Percentiles rank a stretch among this genome's conserved stretches.
phyloP scores from a whole-genome alignment of 2,113 vertebrate species.

The Prionailurus viverrinus region DNA sequence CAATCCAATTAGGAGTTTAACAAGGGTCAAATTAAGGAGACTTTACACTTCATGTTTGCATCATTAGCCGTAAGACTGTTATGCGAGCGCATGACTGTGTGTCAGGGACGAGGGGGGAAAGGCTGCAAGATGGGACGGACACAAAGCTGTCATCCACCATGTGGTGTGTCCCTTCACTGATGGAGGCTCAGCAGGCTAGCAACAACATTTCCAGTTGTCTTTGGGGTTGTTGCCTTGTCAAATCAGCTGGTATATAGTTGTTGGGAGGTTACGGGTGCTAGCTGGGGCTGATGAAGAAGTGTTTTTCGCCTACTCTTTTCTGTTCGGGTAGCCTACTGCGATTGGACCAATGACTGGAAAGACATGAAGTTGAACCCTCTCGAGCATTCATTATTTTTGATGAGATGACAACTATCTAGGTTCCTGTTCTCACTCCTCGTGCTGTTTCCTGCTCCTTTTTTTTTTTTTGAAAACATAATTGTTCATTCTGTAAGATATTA shows the following conservation, averaged over 20 bases:
- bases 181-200: conserved; percentile 89
- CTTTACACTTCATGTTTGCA: conserved; percentile 93
- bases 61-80: conserved; percentile 89
- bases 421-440: conserved; percentile 83
- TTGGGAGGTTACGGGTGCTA: conserved; percentile 90
- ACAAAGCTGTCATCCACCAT: conserved; percentile 87
- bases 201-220: conserved; percentile 90
- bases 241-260: conserved; percentile 87
- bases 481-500: conserved; percentile 79
- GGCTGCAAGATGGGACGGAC: conserved; percentile 82
- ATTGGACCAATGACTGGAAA: conserved; percentile 86
- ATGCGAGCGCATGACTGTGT: conserved; percentile 83
- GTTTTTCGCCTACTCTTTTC: conserved; percentile 75
- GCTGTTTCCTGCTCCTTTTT: conserved; percentile 78
- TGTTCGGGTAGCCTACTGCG: conserved; percentile 85
- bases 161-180: conserved; percentile 84
- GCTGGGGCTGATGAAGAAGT: conserved; percentile 84
- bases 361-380: conserved; percentile 88
- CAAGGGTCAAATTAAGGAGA: conserved; percentile 95
- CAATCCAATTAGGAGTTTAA: conserved; percentile 98
- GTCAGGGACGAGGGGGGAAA: conserved; percentile 82
- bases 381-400: conserved; percentile 94
- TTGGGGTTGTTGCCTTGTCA: conserved; percentile 86
- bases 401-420: conserved; percentile 89
- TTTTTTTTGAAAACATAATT: conserved; percentile 80